These are phyloP conservation scores for Idaea dimidiata DNA, from an alignment of 2,888 invertebrate species.

Conservation along the genomic window DNA sequence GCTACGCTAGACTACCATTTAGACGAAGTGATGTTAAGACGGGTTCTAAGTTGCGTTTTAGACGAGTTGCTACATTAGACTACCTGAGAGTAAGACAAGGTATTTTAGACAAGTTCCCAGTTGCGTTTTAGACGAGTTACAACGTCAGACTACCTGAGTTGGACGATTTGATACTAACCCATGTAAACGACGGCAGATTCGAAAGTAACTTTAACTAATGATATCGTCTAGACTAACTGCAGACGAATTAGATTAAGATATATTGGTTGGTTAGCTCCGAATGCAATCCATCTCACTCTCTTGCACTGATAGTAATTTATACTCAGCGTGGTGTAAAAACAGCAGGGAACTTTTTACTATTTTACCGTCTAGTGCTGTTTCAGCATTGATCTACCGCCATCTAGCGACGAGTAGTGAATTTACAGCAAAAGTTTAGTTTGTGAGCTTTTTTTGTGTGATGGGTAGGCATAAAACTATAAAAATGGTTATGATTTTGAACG, in stretches of 20 bases:
- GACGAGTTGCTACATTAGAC: too few species aligned
- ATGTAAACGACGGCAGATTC: background rate
- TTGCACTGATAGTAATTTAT: slow-evolving; percentile 3
- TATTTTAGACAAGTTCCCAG: too few species aligned
- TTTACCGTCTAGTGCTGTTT: background rate
- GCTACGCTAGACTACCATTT: too few species aligned
- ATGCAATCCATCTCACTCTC: background rate
- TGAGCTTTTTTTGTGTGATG: too few species aligned
- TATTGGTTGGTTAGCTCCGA: background rate
- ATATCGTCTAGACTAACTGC: background rate
- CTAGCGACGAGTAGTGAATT: slow-evolving; percentile 43
- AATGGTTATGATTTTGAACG: too few species aligned
- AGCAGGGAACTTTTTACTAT: background rate
- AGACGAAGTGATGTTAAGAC: too few species aligned
- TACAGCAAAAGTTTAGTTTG: slow-evolving; percentile 1
- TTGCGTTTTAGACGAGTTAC: too few species aligned
- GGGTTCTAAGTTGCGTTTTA: too few species aligned
- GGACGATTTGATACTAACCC: too few species aligned
- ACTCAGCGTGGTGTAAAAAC: slow-evolving; percentile 1
- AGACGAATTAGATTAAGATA: background rate
- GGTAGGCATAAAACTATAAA: too few species aligned
- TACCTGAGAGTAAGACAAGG: too few species aligned
- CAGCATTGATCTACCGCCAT: slow-evolving; percentile 34
- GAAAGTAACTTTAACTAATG: background rate
- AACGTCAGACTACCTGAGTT: too few species aligned